Percentiles rank a stretch among this genome's conserved stretches.
Evolutionary conservation across 2,113 vertebrate species (phyloP).

Genomic region (Aplodontia rufa): DNA sequence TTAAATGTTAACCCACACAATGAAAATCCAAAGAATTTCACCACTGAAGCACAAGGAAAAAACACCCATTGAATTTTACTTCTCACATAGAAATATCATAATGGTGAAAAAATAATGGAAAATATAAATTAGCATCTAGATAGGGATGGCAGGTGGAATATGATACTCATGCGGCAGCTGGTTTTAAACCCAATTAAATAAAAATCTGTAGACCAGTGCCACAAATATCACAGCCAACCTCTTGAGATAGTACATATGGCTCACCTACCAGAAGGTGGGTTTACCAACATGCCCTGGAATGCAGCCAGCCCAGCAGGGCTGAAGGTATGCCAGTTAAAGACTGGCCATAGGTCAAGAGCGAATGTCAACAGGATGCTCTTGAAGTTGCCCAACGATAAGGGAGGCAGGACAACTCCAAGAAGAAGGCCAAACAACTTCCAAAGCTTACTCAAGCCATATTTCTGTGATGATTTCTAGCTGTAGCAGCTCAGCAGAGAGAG

Average conservation of each 20-base stretch:
- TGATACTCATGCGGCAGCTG: not conserved
- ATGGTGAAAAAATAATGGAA: not conserved
- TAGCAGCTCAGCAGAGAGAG: not conserved
- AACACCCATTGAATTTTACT: not conserved
- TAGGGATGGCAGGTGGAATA: not conserved
- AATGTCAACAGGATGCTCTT: not conserved
- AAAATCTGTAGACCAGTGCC: not conserved
- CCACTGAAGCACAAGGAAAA: not conserved
- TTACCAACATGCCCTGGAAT: not conserved
- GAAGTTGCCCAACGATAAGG: not conserved
- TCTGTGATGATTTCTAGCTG: not conserved
- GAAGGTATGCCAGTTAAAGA: not conserved
- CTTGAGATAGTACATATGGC: not conserved
- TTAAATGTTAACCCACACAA: not conserved
- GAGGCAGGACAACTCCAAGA: not conserved
- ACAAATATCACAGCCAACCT: not conserved
- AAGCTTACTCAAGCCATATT: not conserved
- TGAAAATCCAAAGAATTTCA: conserved; percentile 6
- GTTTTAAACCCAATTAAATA: conserved; percentile 21
- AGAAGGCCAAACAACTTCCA: not conserved
- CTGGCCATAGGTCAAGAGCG: not conserved
- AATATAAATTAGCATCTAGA: not conserved
- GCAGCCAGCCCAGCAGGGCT: not conserved
- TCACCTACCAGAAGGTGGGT: not conserved
- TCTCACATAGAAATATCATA: conserved; percentile 24